Evolutionary conservation across 2,797 vertebrate species (phyloP).

Genomic region (Astyanax mexicanus): DNA sequence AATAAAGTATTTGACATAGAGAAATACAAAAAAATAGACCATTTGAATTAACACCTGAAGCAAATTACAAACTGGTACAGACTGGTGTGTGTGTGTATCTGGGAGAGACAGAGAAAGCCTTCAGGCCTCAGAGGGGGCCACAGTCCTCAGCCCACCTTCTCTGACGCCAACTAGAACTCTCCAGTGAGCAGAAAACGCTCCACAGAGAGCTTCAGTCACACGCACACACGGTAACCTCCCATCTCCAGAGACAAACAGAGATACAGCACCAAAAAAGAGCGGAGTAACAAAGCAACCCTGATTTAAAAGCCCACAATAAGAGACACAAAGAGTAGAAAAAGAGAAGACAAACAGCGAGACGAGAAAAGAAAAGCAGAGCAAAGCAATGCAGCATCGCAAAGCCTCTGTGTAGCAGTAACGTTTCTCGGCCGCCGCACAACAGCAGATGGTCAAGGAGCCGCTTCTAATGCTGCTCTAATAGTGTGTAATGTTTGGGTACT

Average conservation of each 20-base stretch:
- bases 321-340: not conserved
- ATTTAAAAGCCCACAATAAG: not conserved
- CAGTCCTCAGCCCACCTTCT: conserved; percentile 14
- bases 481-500: conserved; percentile 66
- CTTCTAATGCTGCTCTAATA: conserved; percentile 47
- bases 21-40: conserved; percentile 1
- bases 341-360: not conserved
- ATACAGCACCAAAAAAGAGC: not conserved
- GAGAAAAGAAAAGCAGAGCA: not conserved
- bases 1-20: not conserved
- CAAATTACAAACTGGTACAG: not conserved
- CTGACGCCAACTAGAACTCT: conserved; percentile 43
- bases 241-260: not conserved
- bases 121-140: conserved; percentile 11
- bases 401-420: conserved; percentile 19
- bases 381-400: not conserved
- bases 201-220: conserved; percentile 29
- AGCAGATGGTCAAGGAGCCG: conserved; percentile 56
- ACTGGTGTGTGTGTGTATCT: not conserved
- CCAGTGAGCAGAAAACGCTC: conserved; percentile 25
- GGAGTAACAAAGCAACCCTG: not conserved
- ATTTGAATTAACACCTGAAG: too few relatives aligned
- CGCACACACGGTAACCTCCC: conserved; percentile 27
- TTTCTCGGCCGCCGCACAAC: conserved; percentile 30
- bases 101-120: not conserved